Evolutionary conservation across 1,140 invertebrate genomes (phyloP), one percentile per base, ranked within the genome.

Genomic region (Callitettix versicolor): DNA sequence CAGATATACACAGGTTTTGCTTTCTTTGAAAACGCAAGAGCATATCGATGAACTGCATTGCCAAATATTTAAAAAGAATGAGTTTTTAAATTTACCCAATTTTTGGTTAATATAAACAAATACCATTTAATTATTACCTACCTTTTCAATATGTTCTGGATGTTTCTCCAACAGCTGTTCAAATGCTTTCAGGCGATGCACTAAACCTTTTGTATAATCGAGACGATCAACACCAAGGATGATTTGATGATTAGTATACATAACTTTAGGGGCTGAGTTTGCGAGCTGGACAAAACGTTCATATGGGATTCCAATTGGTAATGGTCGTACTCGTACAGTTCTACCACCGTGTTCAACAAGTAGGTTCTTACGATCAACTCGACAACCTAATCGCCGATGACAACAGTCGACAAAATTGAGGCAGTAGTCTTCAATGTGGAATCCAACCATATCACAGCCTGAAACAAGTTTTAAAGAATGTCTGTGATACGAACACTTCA

Each of bases 361-460:
- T 48, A 92, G 72, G 64, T 88, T 86, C 65, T 88, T 91, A 38
- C 87, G 77, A 67, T 93, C 90, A 0, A 93, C 88, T 65, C 89
- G 80, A 62, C 88, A 90, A 42, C 90, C 89, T 14, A 93, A 75
- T 60, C 86, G 79, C 55, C 90, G 77, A 68, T 91, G 87, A 67
- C 89, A 92, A 65, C 89, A 93, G 64, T 94, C 90, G 5, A 94
- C 87, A 62, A 93, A 94, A 68, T 93, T 93, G 26, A 91, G 71
- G 62, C 89, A 92, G 65, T 95, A 93, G 64, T 92, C 89, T 50
- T 87, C 84, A 59, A 92, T 91, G 64, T 95, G 90, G 64, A 95
- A 94, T 33, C 88, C 90, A 34, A 93, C 86, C 80, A 93, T 85
- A 68, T 93, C 90, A 68, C 87, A 91, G 57, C 86, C 84, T 82